phyloP scores from a whole-genome alignment of 1,140 invertebrate genomes.

The Zaprionus nigranus region DNA sequence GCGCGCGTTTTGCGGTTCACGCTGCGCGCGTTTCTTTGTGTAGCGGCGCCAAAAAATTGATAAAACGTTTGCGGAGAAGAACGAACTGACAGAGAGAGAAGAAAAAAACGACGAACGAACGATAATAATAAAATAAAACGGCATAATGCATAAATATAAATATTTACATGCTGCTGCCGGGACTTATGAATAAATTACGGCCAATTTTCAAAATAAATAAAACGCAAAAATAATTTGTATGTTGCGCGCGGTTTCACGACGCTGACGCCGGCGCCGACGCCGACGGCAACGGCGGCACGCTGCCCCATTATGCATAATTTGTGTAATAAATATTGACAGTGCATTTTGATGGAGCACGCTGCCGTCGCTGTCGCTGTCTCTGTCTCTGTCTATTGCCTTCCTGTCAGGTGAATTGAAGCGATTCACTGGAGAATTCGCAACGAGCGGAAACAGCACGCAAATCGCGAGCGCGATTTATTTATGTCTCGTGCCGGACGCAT shows the following conservation, averaged over 20 bases:
- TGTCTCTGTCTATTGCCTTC: neutral
- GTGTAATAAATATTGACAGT: slow-evolving; percentile 74
- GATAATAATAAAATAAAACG: slow-evolving; percentile 44
- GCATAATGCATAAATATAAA: slow-evolving; percentile 80
- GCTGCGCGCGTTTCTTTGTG: slow-evolving; percentile 23
- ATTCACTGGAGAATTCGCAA: slow-evolving; percentile 35
- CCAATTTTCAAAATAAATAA: slow-evolving; percentile 82
- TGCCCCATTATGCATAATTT: slow-evolving; percentile 63
- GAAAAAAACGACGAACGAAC: neutral
- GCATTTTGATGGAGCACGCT: slow-evolving; percentile 48
- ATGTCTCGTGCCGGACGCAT: neutral
- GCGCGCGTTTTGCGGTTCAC: slow-evolving; percentile 36
- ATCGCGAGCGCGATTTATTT: slow-evolving; percentile 12
- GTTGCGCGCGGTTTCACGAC: slow-evolving; percentile 52
- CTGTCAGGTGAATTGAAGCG: slow-evolving; percentile 29
- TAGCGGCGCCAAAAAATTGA: slow-evolving; percentile 22
- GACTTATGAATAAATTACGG: slow-evolving; percentile 80
- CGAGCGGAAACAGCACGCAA: slow-evolving; percentile 15
- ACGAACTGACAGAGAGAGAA: neutral
- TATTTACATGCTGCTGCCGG: slow-evolving; percentile 70
- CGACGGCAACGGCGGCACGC: neutral
- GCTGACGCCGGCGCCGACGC: slow-evolving; percentile 15
- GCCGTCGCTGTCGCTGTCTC: neutral
- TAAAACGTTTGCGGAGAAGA: slow-evolving; percentile 9
- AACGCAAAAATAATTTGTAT: slow-evolving; percentile 80